Base-by-base conservation (phyloP, 2,888 invertebrate genomes). In the Entomobrya proxima region DNA sequence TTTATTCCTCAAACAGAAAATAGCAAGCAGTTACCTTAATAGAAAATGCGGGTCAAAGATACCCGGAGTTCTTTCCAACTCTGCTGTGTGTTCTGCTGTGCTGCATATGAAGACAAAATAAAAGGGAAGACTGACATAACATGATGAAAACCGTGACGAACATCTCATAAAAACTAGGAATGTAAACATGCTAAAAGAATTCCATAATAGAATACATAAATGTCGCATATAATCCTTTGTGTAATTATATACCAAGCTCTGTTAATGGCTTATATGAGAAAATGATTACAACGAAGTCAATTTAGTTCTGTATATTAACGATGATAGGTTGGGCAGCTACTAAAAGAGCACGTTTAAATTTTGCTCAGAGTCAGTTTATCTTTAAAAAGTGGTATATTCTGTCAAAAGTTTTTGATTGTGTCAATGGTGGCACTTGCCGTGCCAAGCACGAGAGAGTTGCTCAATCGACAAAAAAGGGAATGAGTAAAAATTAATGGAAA, bases 21-120 rank as follows among this genome's bases (percentile, higher is more conserved):
- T 18, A 52, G n/a, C 30, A 47, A 40, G 35, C 44, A 44, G 77
- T 44, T 61, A 30, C 11, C 44, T 47, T 67, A 80, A 81, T 75
- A 67, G 52, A 75, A 50, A 37, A 83, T 83, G 76, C 83, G 83
- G 83, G 83, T 83, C 76, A 83, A 61, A 75, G 74, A 82, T 75
- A 61, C 58, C 58, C 58, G 58, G 58, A 61, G 58, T 30, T 61
- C n/a, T 11, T 55, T 24, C n/a, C n/a, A n/a, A n/a, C n/a, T n/a
- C n/a, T n/a, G n/a, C n/a, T n/a, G n/a, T n/a, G n/a, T n/a, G n/a
- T n/a, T n/a, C n/a, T n/a, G n/a, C n/a, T n/a, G n/a, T n/a, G n/a
- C n/a, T n/a, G n/a, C n/a, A n/a, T n/a, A n/a, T n/a, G n/a, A n/a
- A n/a, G n/a, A n/a, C n/a, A n/a, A n/a, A n/a, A n/a, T n/a, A n/a